Base-by-base conservation (phyloP, 2,888 invertebrate species). In the Onchidella celtica region DNA sequence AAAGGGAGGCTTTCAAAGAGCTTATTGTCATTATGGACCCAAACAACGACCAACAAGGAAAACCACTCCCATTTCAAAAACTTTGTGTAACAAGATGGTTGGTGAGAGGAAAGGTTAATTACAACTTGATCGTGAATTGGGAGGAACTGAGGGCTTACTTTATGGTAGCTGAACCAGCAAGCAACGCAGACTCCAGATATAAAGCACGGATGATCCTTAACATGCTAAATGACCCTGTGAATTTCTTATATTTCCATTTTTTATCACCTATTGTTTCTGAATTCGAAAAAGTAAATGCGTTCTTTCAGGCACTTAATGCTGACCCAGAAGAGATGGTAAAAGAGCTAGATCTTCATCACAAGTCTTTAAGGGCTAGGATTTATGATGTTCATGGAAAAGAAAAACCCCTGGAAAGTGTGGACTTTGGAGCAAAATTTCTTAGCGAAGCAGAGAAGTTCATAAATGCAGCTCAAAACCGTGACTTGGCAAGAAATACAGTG, bases 141-240 rank as follows among this genome's bases (percentile, higher is more conserved):
- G 55, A 79, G 0, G 73, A 73, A 55, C 36, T 79, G 1, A 65
- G 47, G 1, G 29, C 47, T 24, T 79, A 63, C n/a, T 79, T 79
- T 40, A 40, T 21, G 21, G 14, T 24, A 21, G 72, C 47, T 36
- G 72, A 79, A 11, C 9, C 6, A 6, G 9, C 47, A 17, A 47
- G 17, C 17, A 47, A 17, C 9, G 6, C 6, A 11, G 47, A 47
- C 9, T 11, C 47, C 47, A 6, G 47, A 11, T 6, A 47, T 17
- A 47, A 47, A 47, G 47, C 73, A 17, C 29, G 79, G 24, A 14
- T 72, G 57, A 63, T 79, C 14, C 38, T 47, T n/a, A 21, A 79
- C 14, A 79, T 79, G 66, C 24, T 79, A 47, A 38, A 47, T 29
- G 72, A 79, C 17, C 32, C 29, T 9, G 34, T 24, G 3, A 79